Evolutionary conservation across 2,888 invertebrate species (phyloP), one percentile per base, ranked within the genome.

Genomic region (Sinotaia quadrata): DNA sequence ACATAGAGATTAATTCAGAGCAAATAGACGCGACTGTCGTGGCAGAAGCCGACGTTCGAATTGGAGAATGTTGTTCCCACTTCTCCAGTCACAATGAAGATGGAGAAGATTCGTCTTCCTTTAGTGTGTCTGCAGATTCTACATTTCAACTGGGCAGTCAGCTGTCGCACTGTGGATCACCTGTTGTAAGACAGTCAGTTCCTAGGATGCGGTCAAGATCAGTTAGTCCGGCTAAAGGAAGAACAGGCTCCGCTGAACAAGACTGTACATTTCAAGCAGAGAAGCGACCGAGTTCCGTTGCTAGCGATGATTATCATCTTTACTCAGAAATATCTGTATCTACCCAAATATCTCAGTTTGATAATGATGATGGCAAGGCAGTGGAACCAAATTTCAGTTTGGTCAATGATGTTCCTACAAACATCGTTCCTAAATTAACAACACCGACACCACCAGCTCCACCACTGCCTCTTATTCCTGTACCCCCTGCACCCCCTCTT

Each of bases 251-350:
- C n/a, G 21, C 36, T 27, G 31, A 34, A 34, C 12, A 27, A 33
- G 49, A 31, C 37, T 10, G 52, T 27, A 52, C 36, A 7, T 10
- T 8, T 44, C 24, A 21, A 27, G 34, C 63, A 34, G 41, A 37
- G 29, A 51, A 29, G n/a, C 47, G 44, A 33, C 18, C 34, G 2
- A n/a, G 24, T 5, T 12, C 34, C 12, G 34, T 47, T 3, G 29
- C 18, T 8, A 36, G n/a, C 34, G 68, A 68, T 34, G 61, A 61
- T 18, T 61, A 61, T 10, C 68, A 68, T 31, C n/a, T 68, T 33
- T 62, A 57, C 37, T 62, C 62, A 5, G 57, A 51, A 27, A 58
- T 47, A 15, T 37, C 31, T 27, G 58, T 29, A 27, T 58, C 15
- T 49, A 51, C 37, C 27, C 41, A 34, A 18, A 15, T n/a, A 12